Percentiles rank a stretch among this genome's conserved stretches.
These are phyloP conservation scores for Trachelus troglodyta DNA, from an alignment of 2,888 invertebrate genomes.

Conservation along the genomic window DNA sequence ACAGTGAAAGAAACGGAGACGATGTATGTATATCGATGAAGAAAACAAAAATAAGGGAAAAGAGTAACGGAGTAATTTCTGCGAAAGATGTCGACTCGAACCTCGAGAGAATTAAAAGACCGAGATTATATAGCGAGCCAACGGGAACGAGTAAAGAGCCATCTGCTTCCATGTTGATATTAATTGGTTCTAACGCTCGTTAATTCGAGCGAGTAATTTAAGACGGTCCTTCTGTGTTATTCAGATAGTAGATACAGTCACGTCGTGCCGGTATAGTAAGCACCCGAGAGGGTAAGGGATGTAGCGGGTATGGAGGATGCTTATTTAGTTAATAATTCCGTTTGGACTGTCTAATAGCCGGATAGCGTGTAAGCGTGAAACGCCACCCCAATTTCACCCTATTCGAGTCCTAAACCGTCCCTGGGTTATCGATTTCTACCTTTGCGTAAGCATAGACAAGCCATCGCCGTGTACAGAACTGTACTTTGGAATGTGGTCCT, in stretches of 20 bases:
- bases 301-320: background rate
- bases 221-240: background rate
- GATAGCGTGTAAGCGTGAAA: conserved; percentile 43
- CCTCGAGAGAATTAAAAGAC: background rate
- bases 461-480: background rate
- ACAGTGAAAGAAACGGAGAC: background rate
- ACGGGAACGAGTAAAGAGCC: background rate
- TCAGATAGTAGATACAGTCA: background rate
- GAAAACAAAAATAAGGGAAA: background rate
- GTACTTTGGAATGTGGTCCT: background rate
- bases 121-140: background rate
- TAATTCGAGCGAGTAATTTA: background rate
- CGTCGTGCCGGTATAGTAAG: background rate
- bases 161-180: background rate
- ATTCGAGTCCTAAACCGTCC: conserved; percentile 37
- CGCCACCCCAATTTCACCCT: conserved; percentile 28
- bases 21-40: background rate
- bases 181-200: background rate
- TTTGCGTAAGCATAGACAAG: conserved; percentile 12
- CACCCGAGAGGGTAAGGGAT: background rate
- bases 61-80: background rate
- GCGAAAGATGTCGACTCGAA: background rate
- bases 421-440: conserved; percentile 50
- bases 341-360: conserved; percentile 48
- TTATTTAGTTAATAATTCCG: conserved; percentile 26